Evolutionary conservation across 1,140 invertebrate species (phyloP).

Genomic region (Aporrectodea caliginosa): DNA sequence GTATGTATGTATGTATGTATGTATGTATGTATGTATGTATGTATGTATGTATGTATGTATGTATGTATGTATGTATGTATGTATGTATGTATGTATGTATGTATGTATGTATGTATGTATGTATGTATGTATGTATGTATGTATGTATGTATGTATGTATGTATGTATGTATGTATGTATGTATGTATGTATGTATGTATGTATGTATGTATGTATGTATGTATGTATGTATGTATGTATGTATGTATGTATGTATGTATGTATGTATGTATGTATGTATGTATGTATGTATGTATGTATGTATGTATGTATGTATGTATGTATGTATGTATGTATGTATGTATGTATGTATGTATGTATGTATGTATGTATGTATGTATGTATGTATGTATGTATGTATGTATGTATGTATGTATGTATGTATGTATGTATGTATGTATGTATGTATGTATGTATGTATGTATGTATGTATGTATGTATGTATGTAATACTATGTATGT

Average conservation of each 20-base stretch:
- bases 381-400: constrained; percentile 5
- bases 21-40: constrained; percentile 20
- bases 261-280: background rate
- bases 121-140: background rate
- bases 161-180: background rate
- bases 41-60: constrained; percentile 7
- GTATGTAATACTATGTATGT: no score
- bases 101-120: constrained; percentile 15
- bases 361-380: constrained; percentile 7
- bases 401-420: constrained; percentile 5
- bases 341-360: constrained; percentile 7
- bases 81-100: constrained; percentile 18
- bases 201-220: no score
- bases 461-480: no score
- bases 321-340: constrained; percentile 7
- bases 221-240: no score
- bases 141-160: background rate
- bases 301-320: background rate
- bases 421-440: constrained; percentile 7
- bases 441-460: constrained; percentile 7
- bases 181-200: no score
- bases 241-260: no score
- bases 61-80: constrained; percentile 9
- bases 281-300: background rate
- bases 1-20: constrained; percentile 22